Evolutionary conservation across 2,113 vertebrate genomes (phyloP).

Genomic region (Xenotilapia flavipinnis): DNA sequence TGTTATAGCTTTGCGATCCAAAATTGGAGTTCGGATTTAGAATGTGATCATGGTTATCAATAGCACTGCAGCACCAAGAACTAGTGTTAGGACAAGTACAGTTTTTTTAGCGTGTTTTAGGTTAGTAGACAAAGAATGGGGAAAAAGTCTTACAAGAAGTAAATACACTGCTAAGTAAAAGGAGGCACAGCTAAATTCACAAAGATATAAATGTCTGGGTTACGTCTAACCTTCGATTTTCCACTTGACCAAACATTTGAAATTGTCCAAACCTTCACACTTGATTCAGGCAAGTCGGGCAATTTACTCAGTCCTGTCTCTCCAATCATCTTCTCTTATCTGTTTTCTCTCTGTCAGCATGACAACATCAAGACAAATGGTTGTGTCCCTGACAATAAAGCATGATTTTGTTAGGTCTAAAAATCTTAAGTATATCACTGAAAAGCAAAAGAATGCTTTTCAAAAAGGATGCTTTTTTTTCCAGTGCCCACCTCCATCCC

Average conservation of each 20-base stretch:
- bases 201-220: not conserved
- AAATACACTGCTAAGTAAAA: not conserved
- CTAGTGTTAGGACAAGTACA: not conserved
- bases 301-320: conserved; percentile 15
- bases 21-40: not conserved
- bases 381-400: not conserved
- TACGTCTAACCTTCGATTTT: conserved; percentile 41
- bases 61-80: not conserved
- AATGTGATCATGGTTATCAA: not conserved
- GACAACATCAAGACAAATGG: not conserved
- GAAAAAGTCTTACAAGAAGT: not conserved
- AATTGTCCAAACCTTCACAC: conserved; percentile 14
- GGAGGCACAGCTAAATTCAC: not conserved
- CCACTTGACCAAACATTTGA: conserved; percentile 43
- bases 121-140: not conserved
- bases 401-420: not conserved
- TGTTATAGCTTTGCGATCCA: not conserved
- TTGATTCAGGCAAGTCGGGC: conserved; percentile 19
- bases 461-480: not conserved
- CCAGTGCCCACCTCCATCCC: not conserved
- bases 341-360: conserved; percentile 22
- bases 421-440: not conserved
- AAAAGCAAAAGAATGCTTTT: not conserved
- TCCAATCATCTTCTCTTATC: not conserved
- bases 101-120: not conserved